phyloP scores from a whole-genome alignment of 2,113 vertebrate species.

The Podocnemis expansa region DNA sequence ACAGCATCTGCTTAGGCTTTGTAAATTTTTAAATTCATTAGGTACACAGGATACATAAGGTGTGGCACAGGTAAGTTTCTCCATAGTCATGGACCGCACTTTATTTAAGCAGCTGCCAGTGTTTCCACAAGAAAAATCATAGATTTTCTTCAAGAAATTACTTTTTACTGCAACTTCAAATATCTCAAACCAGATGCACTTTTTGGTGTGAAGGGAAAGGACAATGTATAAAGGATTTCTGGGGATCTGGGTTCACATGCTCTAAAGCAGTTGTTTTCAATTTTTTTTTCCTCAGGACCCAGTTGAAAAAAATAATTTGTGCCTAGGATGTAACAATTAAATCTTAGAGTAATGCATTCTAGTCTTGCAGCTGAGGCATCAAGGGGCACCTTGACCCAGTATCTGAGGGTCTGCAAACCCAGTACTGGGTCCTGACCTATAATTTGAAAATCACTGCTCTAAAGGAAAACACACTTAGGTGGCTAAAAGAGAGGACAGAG shows the following conservation, averaged over 20 bases:
- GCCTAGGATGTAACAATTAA: no score
- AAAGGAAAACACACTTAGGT: background rate
- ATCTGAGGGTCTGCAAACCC: no score
- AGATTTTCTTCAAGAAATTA: background rate
- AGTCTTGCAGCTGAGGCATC: no score
- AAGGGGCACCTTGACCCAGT: no score
- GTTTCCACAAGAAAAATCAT: background rate
- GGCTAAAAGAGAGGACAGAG: background rate
- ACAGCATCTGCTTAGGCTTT: conserved; percentile 66
- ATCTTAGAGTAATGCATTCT: no score
- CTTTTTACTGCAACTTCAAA: background rate
- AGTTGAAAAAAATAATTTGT: no score
- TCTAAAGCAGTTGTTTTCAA: no score
- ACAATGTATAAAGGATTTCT: background rate
- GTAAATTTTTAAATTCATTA: conserved; percentile 44
- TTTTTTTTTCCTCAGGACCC: no score
- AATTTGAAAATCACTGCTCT: no score
- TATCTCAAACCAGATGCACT: background rate
- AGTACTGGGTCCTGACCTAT: no score
- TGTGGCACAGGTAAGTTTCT: background rate
- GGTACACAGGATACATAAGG: background rate
- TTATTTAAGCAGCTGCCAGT: background rate
- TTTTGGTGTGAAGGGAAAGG: background rate
- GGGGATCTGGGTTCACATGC: background rate
- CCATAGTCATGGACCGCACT: background rate